A percentile compares a stretch with the other conserved stretches of the same genome.
Conservation (phyloP, 1,140 invertebrate genomes). For the Zaprionus ghesquierei region DNA sequence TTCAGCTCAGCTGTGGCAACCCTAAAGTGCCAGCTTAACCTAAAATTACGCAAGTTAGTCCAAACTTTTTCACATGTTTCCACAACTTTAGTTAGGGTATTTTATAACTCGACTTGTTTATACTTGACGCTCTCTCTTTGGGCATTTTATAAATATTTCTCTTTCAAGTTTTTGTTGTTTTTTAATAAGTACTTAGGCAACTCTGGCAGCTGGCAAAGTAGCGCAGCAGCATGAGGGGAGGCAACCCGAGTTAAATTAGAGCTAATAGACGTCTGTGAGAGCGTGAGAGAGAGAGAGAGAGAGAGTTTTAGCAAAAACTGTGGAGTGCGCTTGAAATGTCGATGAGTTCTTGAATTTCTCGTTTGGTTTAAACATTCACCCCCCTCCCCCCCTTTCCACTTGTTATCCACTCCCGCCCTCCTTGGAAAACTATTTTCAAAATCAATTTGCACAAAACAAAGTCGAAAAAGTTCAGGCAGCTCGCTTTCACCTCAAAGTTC, state of each 20-base stretch:
- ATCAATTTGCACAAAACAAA: slow-evolving; percentile 2
- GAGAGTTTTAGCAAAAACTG: background rate
- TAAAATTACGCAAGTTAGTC: too few relatives aligned
- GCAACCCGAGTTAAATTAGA: background rate
- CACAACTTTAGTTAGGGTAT: background rate
- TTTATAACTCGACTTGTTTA: background rate
- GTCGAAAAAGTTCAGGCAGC: background rate
- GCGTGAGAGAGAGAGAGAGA: background rate
- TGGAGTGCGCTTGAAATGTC: background rate
- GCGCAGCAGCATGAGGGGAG: background rate
- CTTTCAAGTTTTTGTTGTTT: slow-evolving; percentile 35
- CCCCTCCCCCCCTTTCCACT: background rate
- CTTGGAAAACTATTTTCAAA: background rate
- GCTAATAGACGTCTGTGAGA: slow-evolving; percentile 2
- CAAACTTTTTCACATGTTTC: background rate
- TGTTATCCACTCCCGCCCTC: background rate
- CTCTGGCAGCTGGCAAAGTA: background rate
- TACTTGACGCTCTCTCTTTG: background rate
- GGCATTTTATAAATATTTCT: slow-evolving; percentile 17
- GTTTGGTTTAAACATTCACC: background rate
- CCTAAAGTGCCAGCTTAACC: too few relatives aligned
- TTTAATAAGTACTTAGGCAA: slow-evolving; percentile 40
- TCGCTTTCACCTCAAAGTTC: background rate
- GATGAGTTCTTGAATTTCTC: background rate
- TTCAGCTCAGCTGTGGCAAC: background rate